phyloP scores from a whole-genome alignment of 1,140 invertebrate genomes.

The Papilio glaucus region DNA sequence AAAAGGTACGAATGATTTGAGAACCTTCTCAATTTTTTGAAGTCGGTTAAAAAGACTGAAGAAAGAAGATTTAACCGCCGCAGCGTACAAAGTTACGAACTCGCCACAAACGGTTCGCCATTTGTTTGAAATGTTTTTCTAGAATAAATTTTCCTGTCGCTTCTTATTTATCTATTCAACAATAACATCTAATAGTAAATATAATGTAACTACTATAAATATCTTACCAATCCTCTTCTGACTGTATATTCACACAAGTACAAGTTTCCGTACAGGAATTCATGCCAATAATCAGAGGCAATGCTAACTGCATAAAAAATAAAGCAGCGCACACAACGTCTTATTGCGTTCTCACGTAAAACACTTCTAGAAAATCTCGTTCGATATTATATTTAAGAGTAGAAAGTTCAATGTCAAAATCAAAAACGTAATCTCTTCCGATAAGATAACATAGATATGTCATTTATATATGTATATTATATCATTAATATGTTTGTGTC shows the following conservation, averaged over 20 bases:
- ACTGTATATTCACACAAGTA: background rate
- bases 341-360: background rate
- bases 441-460: conserved; percentile 19
- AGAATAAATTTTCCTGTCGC: background rate
- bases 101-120: no score
- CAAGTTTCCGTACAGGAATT: conserved; percentile 18
- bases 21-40: no score
- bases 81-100: no score
- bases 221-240: background rate
- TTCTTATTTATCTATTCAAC: background rate
- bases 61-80: no score
- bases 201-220: background rate
- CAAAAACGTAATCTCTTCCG: conserved; percentile 25
- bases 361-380: background rate
- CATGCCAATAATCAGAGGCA: background rate
- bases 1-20: no score
- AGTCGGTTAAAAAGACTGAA: no score
- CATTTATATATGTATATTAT: conserved; percentile 5
- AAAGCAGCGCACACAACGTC: background rate
- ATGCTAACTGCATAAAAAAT: background rate
- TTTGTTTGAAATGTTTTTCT: no score
- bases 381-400: background rate
- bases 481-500: background rate
- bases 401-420: conserved; percentile 24
- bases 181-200: background rate